A percentile compares a stretch with the other conserved stretches of the same genome.
Evolutionary conservation across 2,888 invertebrate genomes (phyloP).

Genomic region (Sceliomorpha sp.): DNA sequence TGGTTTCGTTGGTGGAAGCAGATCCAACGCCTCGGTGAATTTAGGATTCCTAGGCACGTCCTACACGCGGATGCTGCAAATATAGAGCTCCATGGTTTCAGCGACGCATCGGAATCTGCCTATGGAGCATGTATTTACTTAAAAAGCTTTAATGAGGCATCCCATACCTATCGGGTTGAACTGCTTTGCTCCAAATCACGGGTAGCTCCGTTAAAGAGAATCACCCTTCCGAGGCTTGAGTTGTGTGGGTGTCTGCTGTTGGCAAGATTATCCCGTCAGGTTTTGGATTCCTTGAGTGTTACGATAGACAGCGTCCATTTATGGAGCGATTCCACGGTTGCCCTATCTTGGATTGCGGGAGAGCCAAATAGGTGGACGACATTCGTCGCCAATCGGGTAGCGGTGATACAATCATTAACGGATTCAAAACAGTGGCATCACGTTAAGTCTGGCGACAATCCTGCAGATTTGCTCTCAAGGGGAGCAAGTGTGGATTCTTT

Average conservation of each 20-base stretch:
- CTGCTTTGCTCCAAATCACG: constrained; percentile 3
- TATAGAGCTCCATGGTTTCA: constrained; percentile 6
- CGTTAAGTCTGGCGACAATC: background rate
- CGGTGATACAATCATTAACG: background rate
- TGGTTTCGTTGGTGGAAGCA: background rate
- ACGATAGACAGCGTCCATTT: background rate
- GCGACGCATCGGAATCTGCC: constrained; percentile 5
- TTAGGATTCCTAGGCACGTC: constrained; percentile 17
- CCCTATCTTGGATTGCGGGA: constrained; percentile 54
- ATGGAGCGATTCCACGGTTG: constrained; percentile 59
- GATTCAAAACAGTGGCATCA: background rate
- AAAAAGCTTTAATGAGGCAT: too few species aligned
- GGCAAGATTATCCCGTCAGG: background rate
- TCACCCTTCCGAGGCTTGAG: background rate
- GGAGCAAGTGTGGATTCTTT: too few species aligned
- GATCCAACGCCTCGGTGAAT: background rate
- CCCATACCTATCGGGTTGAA: background rate
- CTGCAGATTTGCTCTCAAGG: too few species aligned
- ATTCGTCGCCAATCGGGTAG: constrained; percentile 16
- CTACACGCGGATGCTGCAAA: background rate
- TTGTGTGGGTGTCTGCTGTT: constrained; percentile 1
- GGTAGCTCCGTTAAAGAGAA: constrained; percentile 6
- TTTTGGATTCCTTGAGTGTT: background rate
- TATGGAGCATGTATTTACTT: constrained; percentile 10
- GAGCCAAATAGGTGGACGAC: constrained; percentile 28